Evolutionary conservation across 2,113 vertebrate species (phyloP).

Genomic region (Chionodraco myersi): DNA sequence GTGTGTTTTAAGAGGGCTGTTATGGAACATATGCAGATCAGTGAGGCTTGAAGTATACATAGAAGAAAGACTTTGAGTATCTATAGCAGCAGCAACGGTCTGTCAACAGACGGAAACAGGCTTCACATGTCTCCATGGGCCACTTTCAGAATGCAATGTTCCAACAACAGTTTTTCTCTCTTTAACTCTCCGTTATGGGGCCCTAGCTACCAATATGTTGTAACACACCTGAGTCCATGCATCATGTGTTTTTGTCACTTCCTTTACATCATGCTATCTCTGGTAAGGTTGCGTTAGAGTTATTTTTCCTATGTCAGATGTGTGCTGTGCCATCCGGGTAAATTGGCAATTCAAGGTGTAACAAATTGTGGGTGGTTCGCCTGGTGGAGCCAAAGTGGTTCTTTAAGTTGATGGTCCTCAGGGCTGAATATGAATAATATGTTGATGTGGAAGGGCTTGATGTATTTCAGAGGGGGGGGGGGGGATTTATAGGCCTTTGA

Average conservation of each 20-base stretch:
- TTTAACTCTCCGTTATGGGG: conserved; percentile 3
- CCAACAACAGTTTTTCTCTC: conserved; percentile 20
- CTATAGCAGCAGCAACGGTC: conserved; percentile 37
- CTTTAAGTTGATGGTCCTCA: conserved; percentile 18
- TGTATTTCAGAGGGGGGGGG: conserved; percentile 16
- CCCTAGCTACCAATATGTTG: not conserved
- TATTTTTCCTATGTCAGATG: not conserved
- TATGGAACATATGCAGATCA: conserved; percentile 42
- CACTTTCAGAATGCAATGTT: conserved; percentile 49
- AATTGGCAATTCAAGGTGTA: conserved; percentile 2
- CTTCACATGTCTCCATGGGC: conserved; percentile 43
- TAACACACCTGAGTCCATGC: conserved; percentile 7
- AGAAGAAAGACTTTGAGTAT: conserved; percentile 37
- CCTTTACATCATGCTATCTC: not conserved
- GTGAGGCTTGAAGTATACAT: conserved; percentile 33
- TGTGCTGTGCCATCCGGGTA: not conserved
- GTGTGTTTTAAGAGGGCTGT: conserved; percentile 27
- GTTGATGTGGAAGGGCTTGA: conserved; percentile 7
- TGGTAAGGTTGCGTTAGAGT: not conserved
- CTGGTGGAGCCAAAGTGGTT: conserved; percentile 6
- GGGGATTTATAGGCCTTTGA: conserved; percentile 19
- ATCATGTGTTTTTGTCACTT: not conserved
- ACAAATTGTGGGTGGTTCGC: conserved; percentile 24
- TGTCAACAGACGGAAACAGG: conserved; percentile 51
- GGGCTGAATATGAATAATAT: conserved; percentile 36